These are phyloP conservation scores for Pollicipes pollicipes DNA, from an alignment of 1,140 invertebrate genomes.

Conservation along the genomic window DNA sequence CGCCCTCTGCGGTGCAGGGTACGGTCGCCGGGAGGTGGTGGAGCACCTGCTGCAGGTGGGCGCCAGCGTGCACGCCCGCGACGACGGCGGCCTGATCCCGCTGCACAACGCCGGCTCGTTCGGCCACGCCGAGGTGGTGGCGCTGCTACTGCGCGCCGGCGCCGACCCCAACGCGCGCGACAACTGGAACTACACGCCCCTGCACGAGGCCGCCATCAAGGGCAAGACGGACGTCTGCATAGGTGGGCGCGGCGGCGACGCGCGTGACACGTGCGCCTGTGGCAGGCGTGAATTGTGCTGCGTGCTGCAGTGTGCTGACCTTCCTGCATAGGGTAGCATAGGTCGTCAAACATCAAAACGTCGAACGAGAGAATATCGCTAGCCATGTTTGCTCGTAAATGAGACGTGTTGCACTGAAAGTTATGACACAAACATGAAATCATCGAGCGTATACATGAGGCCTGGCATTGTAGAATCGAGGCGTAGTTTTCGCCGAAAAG, in stretches of 20 bases:
- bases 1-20: conserved; percentile 44
- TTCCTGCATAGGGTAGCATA: too few relatives aligned
- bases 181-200: conserved; percentile 71
- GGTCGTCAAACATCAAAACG: too few relatives aligned
- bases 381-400: too few relatives aligned
- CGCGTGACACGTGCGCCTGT: too few relatives aligned
- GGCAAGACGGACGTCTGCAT: conserved; percentile 29
- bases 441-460: too few relatives aligned
- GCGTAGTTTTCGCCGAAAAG: too few relatives aligned
- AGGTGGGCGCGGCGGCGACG: conserved; percentile 17
- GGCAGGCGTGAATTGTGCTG: too few relatives aligned
- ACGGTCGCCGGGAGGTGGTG: conserved; percentile 73
- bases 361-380: too few relatives aligned
- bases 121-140: conserved; percentile 85
- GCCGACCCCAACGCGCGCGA: conserved; percentile 85
- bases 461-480: too few relatives aligned
- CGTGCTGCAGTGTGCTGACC: too few relatives aligned
- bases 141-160: conserved; percentile 61
- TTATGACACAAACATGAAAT: too few relatives aligned
- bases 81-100: conserved; percentile 88
- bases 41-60: conserved; percentile 60
- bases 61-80: conserved; percentile 73
- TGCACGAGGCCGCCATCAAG: conserved; percentile 39
- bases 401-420: too few relatives aligned
- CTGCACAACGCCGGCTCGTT: conserved; percentile 92